Evolutionary conservation across 1,140 invertebrate genomes (phyloP).

Genomic region (Uloborus diversus): DNA sequence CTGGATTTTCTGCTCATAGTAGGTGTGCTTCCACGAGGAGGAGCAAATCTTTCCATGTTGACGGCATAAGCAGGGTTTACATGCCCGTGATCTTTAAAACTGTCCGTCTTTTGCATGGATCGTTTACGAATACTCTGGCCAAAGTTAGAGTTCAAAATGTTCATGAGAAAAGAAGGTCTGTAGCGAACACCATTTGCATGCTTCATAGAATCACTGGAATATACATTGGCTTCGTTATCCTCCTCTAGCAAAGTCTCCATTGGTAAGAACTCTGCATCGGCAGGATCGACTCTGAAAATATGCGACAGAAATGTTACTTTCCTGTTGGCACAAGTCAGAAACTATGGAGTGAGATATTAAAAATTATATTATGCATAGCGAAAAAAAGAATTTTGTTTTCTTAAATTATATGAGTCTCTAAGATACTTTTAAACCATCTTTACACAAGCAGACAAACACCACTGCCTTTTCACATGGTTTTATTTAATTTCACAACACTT

Average conservation of each 20-base stretch:
- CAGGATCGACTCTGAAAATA: constrained; percentile 50
- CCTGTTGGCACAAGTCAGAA: too few species aligned
- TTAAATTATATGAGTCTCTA: too few species aligned
- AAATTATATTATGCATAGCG: too few species aligned
- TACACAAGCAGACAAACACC: too few species aligned
- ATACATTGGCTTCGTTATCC: constrained; percentile 56
- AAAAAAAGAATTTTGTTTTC: too few species aligned
- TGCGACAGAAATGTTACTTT: too few species aligned
- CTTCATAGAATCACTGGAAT: constrained; percentile 41
- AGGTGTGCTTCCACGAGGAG: background rate
- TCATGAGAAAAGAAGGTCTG: constrained; percentile 44
- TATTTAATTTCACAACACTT: too few species aligned
- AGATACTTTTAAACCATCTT: too few species aligned
- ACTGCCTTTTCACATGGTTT: too few species aligned
- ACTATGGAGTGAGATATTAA: too few species aligned
- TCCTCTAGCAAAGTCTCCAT: constrained; percentile 58
- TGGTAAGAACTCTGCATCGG: constrained; percentile 59
- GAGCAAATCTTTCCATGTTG: background rate
- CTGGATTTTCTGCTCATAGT: constrained; percentile 29
- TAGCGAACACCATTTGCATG: constrained; percentile 13
- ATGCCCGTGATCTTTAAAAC: constrained; percentile 23
- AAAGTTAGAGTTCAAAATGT: constrained; percentile 14
- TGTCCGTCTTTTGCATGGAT: constrained; percentile 16
- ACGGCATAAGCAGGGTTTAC: constrained; percentile 24
- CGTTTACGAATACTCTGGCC: constrained; percentile 37